Evolutionary conservation across 2,888 invertebrate species (phyloP), one percentile per base, ranked within the genome.

Genomic region (Hanleya hanleyi): DNA sequence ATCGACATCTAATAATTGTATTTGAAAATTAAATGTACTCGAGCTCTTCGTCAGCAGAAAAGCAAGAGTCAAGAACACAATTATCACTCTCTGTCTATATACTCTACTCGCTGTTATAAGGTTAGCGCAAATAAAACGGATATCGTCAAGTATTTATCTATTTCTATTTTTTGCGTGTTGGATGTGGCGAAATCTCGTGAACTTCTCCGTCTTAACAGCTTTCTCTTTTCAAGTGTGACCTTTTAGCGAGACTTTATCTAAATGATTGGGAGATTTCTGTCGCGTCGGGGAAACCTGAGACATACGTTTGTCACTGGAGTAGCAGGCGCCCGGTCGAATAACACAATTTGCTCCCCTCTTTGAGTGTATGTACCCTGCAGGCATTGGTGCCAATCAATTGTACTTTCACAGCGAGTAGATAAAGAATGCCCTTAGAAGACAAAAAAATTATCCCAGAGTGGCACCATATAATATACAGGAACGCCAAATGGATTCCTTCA

Each of bases 251-350:
- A 57, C 57, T 57, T 57, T 57, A 57, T 57, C 57, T 57, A 57
- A 57, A 57, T 57, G 57, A 57, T 57, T 57, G 22, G 57, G 32
- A 57, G 57, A 26, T 57, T 57, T 57, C 57, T 57, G 57, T 57
- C 57, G 22, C 57, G 57, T 57, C 57, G 26, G 12, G 2, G 57
- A 29, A 57, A 57, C 32, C 15, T 57, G 57, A 57, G 57, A 57
- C 15, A 22, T 29, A 15, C 57, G 57, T 29, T 29, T 57, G 57
- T 57, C 57, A 29, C 57, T 57, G 29, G 57, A 57, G 15, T 32
- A 15, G 15, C 26, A 32, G 29, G 22, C 32, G 4, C 18, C 12
- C 32, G 29, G 26, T 57, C 57, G 29, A 57, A 57, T 57, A 57
- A 57, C 57, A 57, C 29, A 22, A 29, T 57, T 57, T 57, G 15